These are phyloP conservation scores for Alouatta palliata DNA, from an alignment of 2,113 vertebrate genomes.

Conservation along the genomic window DNA sequence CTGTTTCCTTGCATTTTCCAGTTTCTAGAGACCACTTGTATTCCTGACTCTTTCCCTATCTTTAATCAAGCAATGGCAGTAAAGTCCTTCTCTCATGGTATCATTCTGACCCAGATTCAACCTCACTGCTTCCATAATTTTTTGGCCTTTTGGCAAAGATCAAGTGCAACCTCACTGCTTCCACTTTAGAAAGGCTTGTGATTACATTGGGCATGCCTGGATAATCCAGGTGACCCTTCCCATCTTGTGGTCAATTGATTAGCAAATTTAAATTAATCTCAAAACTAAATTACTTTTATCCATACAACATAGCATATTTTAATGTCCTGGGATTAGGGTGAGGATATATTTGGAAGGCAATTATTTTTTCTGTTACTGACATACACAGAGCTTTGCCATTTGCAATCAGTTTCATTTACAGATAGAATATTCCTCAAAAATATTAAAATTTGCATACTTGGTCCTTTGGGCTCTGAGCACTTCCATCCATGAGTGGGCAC, in stretches of 20 bases:
- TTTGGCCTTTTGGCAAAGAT: too few species aligned
- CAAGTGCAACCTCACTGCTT: not conserved
- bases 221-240: not conserved
- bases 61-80: not conserved
- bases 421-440: not conserved
- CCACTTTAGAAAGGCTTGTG: not conserved
- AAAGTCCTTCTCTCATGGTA: not conserved
- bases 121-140: not conserved
- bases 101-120: not conserved
- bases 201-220: not conserved
- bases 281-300: not conserved
- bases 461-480: fast-evolving
- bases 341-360: not conserved
- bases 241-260: not conserved
- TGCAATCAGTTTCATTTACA: not conserved
- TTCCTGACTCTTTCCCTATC: not conserved
- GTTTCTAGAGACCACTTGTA: not conserved
- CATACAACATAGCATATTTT: not conserved
- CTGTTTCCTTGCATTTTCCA: not conserved
- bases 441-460: not conserved
- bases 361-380: not conserved
- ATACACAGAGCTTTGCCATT: not conserved
- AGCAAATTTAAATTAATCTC: not conserved
- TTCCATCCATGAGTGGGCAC: fast-evolving
- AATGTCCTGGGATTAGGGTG: not conserved